phyloP scores from a whole-genome alignment of 2,113 vertebrate genomes.

The Lonchura striata region DNA sequence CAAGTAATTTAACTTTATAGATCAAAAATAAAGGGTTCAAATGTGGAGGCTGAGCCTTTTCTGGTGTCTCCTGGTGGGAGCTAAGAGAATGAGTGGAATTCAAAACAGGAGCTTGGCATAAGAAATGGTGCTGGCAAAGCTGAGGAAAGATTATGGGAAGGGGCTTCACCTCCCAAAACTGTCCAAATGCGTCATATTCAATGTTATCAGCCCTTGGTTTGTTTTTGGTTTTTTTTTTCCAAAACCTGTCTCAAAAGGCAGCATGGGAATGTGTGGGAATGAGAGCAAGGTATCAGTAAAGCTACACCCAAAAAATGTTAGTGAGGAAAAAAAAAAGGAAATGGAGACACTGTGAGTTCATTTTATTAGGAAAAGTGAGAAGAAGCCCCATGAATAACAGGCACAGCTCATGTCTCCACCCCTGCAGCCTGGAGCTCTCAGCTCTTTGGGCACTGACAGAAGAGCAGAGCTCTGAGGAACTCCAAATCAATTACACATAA shows the following conservation, averaged over 20 bases:
- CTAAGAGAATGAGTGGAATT: background rate
- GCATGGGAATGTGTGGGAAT: background rate
- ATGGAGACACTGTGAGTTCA: background rate
- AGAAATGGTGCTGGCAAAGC: background rate
- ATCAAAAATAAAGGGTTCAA: background rate
- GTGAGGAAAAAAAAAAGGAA: background rate
- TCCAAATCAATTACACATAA: background rate
- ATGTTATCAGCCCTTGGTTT: background rate
- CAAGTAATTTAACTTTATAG: background rate
- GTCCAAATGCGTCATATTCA: background rate
- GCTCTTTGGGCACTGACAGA: background rate
- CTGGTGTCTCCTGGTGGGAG: background rate
- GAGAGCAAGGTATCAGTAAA: background rate
- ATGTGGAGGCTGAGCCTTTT: background rate
- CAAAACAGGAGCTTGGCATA: background rate
- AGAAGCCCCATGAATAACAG: background rate
- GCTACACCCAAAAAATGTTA: background rate
- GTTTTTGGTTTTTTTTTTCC: too few species aligned
- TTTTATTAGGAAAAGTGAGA: background rate
- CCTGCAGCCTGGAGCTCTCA: background rate
- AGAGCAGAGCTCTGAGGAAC: background rate
- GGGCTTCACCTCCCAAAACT: background rate
- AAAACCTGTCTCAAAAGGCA: background rate
- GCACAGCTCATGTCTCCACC: background rate
- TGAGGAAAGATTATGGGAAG: background rate